These are phyloP conservation scores for Dendrocincla fuliginosa DNA, from an alignment of 2,797 vertebrate species.

Conservation along the genomic window DNA sequence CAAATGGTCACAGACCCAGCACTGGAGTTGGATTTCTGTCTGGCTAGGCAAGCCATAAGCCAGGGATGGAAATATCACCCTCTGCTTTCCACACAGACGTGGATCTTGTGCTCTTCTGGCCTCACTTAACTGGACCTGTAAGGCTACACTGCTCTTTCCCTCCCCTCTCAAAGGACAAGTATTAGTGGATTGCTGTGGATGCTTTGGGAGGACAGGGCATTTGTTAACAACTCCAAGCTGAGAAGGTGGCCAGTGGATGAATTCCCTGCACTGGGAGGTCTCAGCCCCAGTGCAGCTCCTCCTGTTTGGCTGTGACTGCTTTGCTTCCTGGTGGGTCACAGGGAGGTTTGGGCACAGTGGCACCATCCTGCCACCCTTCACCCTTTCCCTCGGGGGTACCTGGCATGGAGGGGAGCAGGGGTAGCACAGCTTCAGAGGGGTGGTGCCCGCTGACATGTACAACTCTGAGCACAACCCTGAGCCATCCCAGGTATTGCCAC, in stretches of 20 bases:
- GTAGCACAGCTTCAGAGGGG: too few species aligned
- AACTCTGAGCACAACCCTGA: background rate
- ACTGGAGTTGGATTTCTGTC: background rate
- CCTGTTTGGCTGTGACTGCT: background rate
- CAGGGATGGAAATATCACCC: background rate
- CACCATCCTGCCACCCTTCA: background rate
- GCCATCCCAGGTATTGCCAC: background rate
- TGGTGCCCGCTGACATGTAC: background rate
- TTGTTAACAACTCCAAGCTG: background rate
- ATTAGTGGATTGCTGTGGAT: background rate
- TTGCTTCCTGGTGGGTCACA: background rate
- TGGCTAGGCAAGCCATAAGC: background rate
- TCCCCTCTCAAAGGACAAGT: background rate
- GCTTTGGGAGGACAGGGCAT: background rate
- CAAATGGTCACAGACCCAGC: background rate
- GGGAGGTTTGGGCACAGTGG: background rate
- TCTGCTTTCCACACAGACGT: background rate
- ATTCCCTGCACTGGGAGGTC: background rate
- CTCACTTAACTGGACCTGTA: background rate
- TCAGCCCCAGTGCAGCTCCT: background rate
- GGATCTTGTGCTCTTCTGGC: background rate
- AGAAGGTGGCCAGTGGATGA: background rate
- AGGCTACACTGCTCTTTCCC: background rate
- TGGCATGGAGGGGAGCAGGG: background rate
- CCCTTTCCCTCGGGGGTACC: accelerated